Conservation (phyloP, 2,888 invertebrate genomes). For the Drosophila longiperda region DNA sequence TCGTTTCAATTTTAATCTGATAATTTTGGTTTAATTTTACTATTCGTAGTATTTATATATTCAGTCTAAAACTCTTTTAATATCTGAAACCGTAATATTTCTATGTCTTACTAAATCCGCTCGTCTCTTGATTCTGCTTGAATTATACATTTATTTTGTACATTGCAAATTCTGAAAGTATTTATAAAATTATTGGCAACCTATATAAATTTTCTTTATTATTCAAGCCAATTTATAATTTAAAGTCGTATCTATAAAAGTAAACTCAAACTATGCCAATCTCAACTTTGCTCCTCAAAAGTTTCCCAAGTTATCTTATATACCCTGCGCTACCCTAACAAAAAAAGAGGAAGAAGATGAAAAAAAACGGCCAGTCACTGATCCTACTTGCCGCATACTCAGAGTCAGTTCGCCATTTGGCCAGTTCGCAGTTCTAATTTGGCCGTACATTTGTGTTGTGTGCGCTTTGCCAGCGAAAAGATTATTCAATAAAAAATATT, state of each 20-base stretch:
- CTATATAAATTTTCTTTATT: too few species aligned
- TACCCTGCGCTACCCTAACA: slow-evolving; percentile 17
- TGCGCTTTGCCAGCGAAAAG: slow-evolving; percentile 31
- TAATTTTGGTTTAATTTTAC: too few species aligned
- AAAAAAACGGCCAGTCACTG: slow-evolving; percentile 66
- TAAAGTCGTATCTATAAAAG: not conserved
- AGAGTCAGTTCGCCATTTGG: not conserved
- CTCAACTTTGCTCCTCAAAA: not conserved
- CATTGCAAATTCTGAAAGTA: too few species aligned
- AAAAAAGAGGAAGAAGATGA: not conserved
- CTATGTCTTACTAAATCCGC: too few species aligned
- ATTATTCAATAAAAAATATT: slow-evolving; percentile 71
- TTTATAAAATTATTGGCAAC: too few species aligned
- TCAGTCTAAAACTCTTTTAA: too few species aligned
- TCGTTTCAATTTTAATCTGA: too few species aligned
- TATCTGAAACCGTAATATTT: too few species aligned
- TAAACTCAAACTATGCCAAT: not conserved
- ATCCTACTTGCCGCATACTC: slow-evolving; percentile 45
- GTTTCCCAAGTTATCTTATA: not conserved
- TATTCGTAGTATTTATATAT: too few species aligned
- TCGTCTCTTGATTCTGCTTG: too few species aligned
- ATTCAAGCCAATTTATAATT: too few species aligned
- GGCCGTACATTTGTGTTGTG: slow-evolving; percentile 75
- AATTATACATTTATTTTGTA: too few species aligned
- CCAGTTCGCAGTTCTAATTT: slow-evolving; percentile 74